Percentiles rank a stretch among this genome's conserved stretches.
Conservation (phyloP, 2,113 vertebrate species). For the Myotis lucifugus region DNA sequence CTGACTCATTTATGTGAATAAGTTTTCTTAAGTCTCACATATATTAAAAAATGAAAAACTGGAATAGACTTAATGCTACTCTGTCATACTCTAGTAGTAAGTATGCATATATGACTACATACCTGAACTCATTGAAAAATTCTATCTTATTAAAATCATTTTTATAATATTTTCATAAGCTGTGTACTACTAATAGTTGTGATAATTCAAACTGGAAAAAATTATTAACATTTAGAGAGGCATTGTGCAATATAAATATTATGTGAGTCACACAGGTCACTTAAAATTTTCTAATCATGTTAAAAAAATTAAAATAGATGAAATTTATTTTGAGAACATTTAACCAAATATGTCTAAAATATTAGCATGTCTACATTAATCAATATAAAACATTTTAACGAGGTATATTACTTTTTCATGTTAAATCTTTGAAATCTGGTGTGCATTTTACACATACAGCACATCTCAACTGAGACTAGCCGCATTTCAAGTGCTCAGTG, state of each 20-base stretch:
- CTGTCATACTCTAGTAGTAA: background rate
- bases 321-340: background rate
- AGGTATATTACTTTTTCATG: background rate
- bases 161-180: background rate
- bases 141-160: background rate
- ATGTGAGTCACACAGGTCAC: background rate
- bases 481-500: background rate
- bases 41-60: background rate
- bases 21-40: background rate
- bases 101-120: background rate
- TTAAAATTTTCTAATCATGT: background rate
- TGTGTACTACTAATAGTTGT: background rate
- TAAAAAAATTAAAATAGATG: conserved; percentile 3
- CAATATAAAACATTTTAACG: background rate
- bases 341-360: conserved; percentile 15
- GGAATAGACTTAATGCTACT: background rate
- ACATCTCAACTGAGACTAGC: background rate
- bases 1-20: background rate
- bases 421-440: conserved; percentile 18
- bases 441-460: background rate
- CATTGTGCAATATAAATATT: background rate
- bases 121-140: background rate
- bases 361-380: background rate
- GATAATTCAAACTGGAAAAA: background rate
- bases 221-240: background rate